Conservation (phyloP, 2,888 invertebrate species). For the Drosophila macrospina region DNA sequence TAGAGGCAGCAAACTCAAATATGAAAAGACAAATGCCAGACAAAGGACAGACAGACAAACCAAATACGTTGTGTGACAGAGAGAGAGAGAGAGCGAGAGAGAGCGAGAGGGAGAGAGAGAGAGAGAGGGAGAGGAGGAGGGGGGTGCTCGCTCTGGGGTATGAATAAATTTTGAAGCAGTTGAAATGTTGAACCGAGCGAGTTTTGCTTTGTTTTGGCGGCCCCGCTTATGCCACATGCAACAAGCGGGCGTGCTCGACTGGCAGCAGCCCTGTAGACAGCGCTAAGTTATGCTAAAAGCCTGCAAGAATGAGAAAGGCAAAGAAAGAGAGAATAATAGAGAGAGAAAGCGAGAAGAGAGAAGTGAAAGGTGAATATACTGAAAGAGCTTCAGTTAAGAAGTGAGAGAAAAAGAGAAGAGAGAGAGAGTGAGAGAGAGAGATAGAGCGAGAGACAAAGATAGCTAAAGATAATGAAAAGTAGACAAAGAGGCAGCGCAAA, state of each 20-base stretch:
- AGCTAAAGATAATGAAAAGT: neutral
- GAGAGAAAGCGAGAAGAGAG: neutral
- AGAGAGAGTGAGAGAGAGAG: neutral
- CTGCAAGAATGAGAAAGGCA: no score
- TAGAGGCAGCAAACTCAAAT: constrained; percentile 37
- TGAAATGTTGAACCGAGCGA: constrained; percentile 70
- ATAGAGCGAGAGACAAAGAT: no score
- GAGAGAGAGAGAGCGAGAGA: neutral
- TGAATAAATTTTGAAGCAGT: constrained; percentile 74
- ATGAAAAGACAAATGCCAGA: constrained; percentile 41
- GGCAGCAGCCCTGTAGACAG: neutral
- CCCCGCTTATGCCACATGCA: constrained; percentile 61
- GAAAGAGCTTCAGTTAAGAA: no score
- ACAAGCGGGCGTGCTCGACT: constrained; percentile 1
- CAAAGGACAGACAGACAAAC: constrained; percentile 24
- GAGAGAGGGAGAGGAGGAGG: neutral
- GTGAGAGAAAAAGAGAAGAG: neutral
- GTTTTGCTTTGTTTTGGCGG: constrained; percentile 75
- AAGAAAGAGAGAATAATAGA: neutral
- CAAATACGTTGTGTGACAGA: neutral
- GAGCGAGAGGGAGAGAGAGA: neutral
- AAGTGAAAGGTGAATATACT: no score
- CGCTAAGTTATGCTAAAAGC: neutral
- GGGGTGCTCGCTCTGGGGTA: constrained; percentile 25
- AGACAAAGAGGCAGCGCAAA: no score